Evolutionary conservation across 2,113 vertebrate genomes (phyloP), one percentile per base, ranked within the genome.

Genomic region (Misgurnus anguillicaudatus): DNA sequence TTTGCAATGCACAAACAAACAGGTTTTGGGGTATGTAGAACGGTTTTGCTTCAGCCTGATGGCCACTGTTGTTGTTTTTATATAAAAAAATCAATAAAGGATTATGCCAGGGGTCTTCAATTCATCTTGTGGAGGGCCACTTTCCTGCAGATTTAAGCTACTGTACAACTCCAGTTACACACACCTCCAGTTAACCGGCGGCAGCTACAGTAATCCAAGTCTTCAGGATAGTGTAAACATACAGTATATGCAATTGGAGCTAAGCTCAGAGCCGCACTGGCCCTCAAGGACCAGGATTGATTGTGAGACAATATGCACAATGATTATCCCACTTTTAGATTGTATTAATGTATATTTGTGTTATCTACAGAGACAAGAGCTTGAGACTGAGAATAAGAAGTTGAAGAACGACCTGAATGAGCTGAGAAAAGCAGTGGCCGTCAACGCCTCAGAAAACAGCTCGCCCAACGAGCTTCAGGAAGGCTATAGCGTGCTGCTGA

Each of bases 331-430:
- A 42, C 11, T 58, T 55, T 53, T 0, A 17, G 36, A 55, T 4
- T 53, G 10, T 47, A 13, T 45, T 41, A 6, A 19, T 21, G 9
- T 7, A 64, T 48, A 17, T 24, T 0, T 62, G 13, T 60, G 6
- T 10, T 14, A 9, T 79, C 86, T 88, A 36, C 94, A 99, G 98
- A 94, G 94, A 74, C 94, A 98, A 81, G 98, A 99, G 85, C 91
- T 99, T 45, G 97, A 99, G 75, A 94, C 94, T 0, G 98, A 98
- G 87, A 99, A 99, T 90, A 96, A 96, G 91, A 97, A 96, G 75
- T 92, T 99, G 81, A 98, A 98, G 90, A 97, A 96, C 0, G 95
- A 99, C 39, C 90, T 99, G 53, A 97, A 98, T 0, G 95, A 96
- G 75, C 88, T 98, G 86, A 91, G 94, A 88, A 96, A 94, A 81